Base-by-base conservation (phyloP, 2,797 vertebrate genomes). In the Gadopsis bispinosus region DNA sequence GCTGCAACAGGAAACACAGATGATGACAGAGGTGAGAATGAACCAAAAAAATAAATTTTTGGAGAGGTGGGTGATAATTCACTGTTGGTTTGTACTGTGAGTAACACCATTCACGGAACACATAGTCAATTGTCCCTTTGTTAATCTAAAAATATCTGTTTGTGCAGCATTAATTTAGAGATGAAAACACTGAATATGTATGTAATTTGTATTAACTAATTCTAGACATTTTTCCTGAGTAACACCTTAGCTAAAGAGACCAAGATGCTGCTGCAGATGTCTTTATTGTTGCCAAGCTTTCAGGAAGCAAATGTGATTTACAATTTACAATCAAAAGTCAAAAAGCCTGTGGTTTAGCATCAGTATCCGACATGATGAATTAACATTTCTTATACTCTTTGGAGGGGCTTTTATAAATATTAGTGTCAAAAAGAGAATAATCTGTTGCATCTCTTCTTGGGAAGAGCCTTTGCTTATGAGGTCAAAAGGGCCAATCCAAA, bases 401-500 rank as follows among this genome's bases (percentile, higher is more conserved):
- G 37, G 26, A 63, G 35, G 53, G 39, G 56, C 73, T 39, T 20
- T 31, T 79, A 66, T 76, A 66, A 79, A 79, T 67, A 65, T 83
- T 70, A 59, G 43, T 65, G 51, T 83, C 50, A 73, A 39, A 75
- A 66, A 41, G 37, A 81, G 66, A 70, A 22, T 13, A 47, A 71
- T 10, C 29, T 37, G 6, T 31, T 3, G 48, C 65, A 59, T 59
- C 26, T 78, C 29, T 60, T 79, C 50, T 26, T 20, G 3, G 35
- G 29, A 73, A 65, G 11, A 4, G 3, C 8, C 22, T 68, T 60
- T 78, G 43, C 65, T 50, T 71, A 73, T 68, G 17, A 74, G 66
- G 71, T 84, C 35, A 68, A 77, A 79, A 68, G 72, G 59, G 71
- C 60, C 71, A 74, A 75, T 58, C 11, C 43, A 77, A 69, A 84